Percentiles rank a stretch among this genome's conserved stretches.
Conservation (phyloP, 1,140 invertebrate species). For the Apolygus lucorum region DNA sequence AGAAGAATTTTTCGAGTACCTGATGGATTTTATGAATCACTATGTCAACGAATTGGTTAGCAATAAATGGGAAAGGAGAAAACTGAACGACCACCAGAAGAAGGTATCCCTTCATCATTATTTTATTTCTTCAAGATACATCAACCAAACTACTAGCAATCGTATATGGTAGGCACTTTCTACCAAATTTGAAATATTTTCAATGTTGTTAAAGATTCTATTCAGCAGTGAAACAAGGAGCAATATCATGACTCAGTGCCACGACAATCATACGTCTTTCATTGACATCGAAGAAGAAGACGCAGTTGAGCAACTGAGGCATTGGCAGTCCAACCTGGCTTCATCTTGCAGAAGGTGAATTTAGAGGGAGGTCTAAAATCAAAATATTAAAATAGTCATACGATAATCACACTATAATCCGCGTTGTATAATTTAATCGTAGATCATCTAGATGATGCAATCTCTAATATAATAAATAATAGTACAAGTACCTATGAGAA, state of each 20-base stretch:
- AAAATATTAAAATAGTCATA: too few relatives aligned
- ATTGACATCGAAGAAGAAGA: background rate
- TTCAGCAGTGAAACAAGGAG: background rate
- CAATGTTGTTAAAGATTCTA: background rate
- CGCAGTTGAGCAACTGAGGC: background rate
- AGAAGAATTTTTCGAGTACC: conserved; percentile 7
- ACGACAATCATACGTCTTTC: conserved; percentile 6
- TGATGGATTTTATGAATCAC: background rate
- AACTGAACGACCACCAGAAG: background rate
- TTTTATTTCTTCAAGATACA: too few relatives aligned
- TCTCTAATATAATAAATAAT: too few relatives aligned
- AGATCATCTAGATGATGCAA: too few relatives aligned
- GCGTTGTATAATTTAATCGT: too few relatives aligned
- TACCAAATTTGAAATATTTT: background rate
- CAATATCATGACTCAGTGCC: background rate
- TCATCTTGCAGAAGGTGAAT: conserved; percentile 1
- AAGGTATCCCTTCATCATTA: too few relatives aligned
- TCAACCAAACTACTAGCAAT: too few relatives aligned
- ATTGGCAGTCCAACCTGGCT: background rate
- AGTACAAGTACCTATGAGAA: too few relatives aligned
- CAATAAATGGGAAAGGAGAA: background rate
- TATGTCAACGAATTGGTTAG: background rate
- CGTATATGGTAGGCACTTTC: too few relatives aligned
- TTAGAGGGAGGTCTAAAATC: too few relatives aligned
- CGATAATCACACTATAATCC: too few relatives aligned